A percentile compares a stretch with the other conserved stretches of the same genome.
phyloP scores from a whole-genome alignment of 2,113 vertebrate genomes.

The Ornithorhynchus anatinus region DNA sequence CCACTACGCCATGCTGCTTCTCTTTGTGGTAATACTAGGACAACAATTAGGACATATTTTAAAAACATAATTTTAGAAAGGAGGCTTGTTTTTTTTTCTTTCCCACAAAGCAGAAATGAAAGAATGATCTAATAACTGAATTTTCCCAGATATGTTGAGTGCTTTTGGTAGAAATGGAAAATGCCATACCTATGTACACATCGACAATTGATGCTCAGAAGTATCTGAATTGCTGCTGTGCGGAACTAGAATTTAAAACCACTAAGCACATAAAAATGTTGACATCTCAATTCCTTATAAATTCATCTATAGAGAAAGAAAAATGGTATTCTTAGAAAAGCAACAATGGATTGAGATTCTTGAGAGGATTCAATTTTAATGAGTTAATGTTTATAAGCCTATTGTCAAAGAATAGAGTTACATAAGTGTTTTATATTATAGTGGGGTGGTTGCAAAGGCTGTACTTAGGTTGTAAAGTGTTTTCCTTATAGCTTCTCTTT shows the following conservation, averaged over 20 bases:
- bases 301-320: neutral
- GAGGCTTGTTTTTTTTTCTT: neutral
- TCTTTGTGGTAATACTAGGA: no score
- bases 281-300: neutral
- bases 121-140: neutral
- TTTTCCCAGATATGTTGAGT: neutral
- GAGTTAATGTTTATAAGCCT: neutral
- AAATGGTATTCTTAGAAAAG: neutral
- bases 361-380: neutral
- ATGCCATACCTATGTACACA: neutral
- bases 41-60: neutral
- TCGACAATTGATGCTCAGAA: neutral
- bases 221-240: neutral
- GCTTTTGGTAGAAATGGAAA: neutral
- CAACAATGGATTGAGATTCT: neutral
- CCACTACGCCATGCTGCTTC: no score
- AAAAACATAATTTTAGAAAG: neutral
- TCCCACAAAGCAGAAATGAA: neutral
- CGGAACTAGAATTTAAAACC: neutral
- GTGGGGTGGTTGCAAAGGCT: neutral
- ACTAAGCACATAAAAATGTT: conserved; percentile 1
- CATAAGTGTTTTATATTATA: neutral
- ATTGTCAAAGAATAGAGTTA: neutral
- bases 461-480: neutral
- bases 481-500: neutral